phyloP scores from a whole-genome alignment of 2,888 invertebrate genomes.

The Lycia hirtaria region DNA sequence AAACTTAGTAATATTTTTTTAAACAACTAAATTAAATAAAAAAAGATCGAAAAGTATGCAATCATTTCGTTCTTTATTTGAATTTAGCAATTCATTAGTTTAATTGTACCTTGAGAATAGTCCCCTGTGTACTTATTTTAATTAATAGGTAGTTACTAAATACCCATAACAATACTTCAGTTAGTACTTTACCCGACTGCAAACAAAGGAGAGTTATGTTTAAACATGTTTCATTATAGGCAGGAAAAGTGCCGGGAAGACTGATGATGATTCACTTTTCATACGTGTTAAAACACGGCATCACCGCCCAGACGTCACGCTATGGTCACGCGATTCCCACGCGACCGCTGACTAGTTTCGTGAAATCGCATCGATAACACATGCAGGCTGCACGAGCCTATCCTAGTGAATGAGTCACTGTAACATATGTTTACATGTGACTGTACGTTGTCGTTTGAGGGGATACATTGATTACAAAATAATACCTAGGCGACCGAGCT shows the following conservation, averaged over 20 bases:
- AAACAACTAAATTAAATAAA: too few species aligned
- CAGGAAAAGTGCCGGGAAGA: not conserved
- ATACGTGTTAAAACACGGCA: conserved; percentile 37
- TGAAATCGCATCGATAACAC: conserved; percentile 44
- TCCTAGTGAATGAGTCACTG: conserved; percentile 3
- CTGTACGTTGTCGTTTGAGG: not conserved
- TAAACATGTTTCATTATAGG: not conserved
- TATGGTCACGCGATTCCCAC: conserved; percentile 60
- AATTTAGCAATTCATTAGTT: too few species aligned
- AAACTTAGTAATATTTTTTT: too few species aligned
- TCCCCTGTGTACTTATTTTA: too few species aligned
- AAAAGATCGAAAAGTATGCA: too few species aligned
- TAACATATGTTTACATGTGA: not conserved
- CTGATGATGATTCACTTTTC: conserved; percentile 2
- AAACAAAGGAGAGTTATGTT: not conserved
- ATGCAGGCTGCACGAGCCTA: conserved; percentile 46
- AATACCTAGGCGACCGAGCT: too few species aligned
- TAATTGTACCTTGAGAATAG: too few species aligned
- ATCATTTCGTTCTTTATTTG: too few species aligned
- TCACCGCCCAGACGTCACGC: conserved; percentile 54
- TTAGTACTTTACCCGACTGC: too few species aligned
- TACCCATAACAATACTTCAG: too few species aligned
- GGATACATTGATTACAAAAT: too few species aligned
- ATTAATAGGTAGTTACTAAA: too few species aligned
- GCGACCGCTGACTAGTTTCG: conserved; percentile 46